A percentile compares a stretch with the other conserved stretches of the same genome.
These are phyloP conservation scores for Halcyon leucocephala DNA, from an alignment of 2,797 vertebrate genomes.

Conservation along the genomic window DNA sequence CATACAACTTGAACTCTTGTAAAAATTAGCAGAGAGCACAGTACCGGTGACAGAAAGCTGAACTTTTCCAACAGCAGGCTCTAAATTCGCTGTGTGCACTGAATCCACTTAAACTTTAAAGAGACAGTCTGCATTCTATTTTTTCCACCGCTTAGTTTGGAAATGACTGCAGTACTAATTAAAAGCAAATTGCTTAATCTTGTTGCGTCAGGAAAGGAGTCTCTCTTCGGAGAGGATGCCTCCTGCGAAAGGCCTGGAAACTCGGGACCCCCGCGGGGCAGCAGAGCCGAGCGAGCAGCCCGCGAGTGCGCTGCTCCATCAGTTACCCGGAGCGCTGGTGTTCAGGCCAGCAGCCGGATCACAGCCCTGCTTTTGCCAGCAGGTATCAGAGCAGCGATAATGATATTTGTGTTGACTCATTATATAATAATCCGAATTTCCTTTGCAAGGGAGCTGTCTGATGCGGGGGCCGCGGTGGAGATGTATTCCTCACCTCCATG, in stretches of 20 bases:
- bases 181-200: conserved; percentile 77
- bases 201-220: conserved; percentile 31
- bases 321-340: neutral
- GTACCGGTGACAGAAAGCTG: neutral
- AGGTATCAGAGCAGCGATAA: neutral
- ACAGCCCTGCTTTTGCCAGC: neutral
- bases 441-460: neutral
- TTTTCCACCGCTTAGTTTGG: neutral
- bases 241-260: conserved; percentile 31
- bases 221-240: neutral
- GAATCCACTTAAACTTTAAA: conserved; percentile 56
- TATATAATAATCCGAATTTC: neutral
- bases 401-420: neutral
- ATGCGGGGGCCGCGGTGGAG: neutral
- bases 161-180: conserved; percentile 73
- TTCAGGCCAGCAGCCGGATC: neutral
- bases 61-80: conserved; percentile 56
- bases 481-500: neutral
- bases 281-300: neutral
- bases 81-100: neutral
- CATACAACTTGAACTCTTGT: conserved; percentile 32
- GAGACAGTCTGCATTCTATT: conserved; percentile 26
- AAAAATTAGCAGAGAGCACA: conserved; percentile 19
- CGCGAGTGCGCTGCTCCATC: neutral
- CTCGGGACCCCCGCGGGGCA: neutral